Conservation (phyloP, 2,113 vertebrate genomes). For the Platysternon megacephalum region DNA sequence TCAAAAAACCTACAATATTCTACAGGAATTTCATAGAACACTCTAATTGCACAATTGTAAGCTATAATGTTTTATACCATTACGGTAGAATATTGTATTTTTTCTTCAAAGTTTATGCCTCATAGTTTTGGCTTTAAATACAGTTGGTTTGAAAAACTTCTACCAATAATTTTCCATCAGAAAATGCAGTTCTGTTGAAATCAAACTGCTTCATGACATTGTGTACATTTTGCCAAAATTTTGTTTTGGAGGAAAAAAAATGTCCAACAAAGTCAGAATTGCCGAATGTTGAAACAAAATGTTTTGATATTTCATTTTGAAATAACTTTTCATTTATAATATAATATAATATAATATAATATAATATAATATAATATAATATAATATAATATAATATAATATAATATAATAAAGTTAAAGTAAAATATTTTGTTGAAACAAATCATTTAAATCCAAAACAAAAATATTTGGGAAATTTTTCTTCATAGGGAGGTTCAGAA, state of each 20-base stretch:
- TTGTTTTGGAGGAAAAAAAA: neutral
- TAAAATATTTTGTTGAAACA: neutral
- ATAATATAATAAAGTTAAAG: neutral
- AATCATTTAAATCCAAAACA: neutral
- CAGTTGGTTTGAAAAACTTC: neutral
- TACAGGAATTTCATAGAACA: neutral
- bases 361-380: neutral
- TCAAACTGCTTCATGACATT: neutral
- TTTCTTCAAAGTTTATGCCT: accelerated
- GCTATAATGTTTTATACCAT: neutral
- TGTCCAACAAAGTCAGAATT: no score
- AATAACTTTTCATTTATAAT: neutral
- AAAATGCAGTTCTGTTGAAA: accelerated
- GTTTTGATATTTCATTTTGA: neutral
- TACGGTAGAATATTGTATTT: neutral
- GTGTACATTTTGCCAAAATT: neutral
- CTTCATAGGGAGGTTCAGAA: neutral
- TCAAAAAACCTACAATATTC: neutral
- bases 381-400: neutral
- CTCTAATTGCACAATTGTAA: neutral
- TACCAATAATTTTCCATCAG: neutral
- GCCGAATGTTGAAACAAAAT: no score
- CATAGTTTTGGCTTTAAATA: accelerated
- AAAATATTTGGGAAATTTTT: neutral
- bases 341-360: neutral